These are phyloP conservation scores for Tetraneura akinire DNA, from an alignment of 1,140 invertebrate genomes.

Conservation along the genomic window DNA sequence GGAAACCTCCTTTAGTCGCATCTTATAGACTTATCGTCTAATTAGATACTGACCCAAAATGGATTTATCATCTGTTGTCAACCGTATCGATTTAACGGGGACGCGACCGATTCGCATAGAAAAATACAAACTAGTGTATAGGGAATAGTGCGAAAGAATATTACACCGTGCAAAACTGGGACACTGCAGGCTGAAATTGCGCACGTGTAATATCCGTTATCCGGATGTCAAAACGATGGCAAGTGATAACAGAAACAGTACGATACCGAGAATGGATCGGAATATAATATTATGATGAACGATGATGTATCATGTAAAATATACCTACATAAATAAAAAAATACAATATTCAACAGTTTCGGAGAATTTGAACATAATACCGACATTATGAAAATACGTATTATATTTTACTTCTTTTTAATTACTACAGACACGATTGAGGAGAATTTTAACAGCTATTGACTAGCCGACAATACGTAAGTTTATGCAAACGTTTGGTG, in stretches of 20 bases:
- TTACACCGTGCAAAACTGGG: background rate
- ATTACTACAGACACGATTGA: background rate
- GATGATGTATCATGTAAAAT: background rate
- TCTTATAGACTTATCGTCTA: slow-evolving; percentile 14
- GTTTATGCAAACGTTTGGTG: background rate
- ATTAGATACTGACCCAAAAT: slow-evolving; percentile 3
- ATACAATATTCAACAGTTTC: background rate
- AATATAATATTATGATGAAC: background rate
- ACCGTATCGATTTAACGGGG: slow-evolving; percentile 32
- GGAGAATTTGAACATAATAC: background rate
- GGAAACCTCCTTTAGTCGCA: background rate
- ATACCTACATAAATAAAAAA: background rate
- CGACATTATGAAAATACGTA: background rate
- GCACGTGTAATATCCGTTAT: background rate
- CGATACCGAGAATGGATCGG: no score
- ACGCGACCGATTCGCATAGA: background rate
- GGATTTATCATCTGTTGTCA: slow-evolving; percentile 27
- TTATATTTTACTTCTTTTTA: background rate
- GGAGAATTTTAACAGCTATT: background rate
- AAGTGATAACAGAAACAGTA: background rate
- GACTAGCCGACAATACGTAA: background rate
- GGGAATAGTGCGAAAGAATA: background rate
- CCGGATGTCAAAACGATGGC: background rate
- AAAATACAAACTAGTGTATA: background rate
- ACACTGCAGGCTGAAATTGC: background rate